These are phyloP conservation scores for Lamellibrachia columna DNA, from an alignment of 2,888 invertebrate species.

Conservation along the genomic window DNA sequence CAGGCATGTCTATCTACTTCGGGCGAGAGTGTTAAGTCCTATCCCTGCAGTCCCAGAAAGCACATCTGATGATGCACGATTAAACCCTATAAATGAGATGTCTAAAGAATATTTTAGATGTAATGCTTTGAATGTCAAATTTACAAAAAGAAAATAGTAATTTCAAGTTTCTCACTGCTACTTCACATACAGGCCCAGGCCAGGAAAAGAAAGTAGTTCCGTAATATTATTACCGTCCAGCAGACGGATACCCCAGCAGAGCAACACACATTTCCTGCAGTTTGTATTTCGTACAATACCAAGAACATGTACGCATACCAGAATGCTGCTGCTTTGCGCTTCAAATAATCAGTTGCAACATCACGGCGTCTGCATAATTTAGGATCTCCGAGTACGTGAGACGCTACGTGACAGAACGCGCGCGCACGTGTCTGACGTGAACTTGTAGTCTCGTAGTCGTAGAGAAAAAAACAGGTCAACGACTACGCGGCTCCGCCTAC, in stretches of 20 bases:
- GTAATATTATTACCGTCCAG: background rate
- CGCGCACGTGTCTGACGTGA: background rate
- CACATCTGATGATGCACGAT: too few relatives aligned
- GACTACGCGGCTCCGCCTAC: background rate
- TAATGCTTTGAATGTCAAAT: background rate
- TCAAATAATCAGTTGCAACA: background rate
- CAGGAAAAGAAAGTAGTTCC: background rate
- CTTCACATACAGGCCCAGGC: background rate
- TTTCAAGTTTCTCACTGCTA: background rate
- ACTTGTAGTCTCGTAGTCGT: background rate
- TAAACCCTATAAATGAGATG: background rate
- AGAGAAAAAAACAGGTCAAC: background rate
- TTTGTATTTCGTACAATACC: background rate
- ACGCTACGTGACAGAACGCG: conserved; percentile 16
- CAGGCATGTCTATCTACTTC: too few relatives aligned
- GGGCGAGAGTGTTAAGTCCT: too few relatives aligned
- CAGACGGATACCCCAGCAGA: background rate
- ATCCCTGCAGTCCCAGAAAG: too few relatives aligned
- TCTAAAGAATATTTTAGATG: background rate
- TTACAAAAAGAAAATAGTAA: background rate
- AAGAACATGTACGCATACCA: background rate
- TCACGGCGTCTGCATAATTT: background rate
- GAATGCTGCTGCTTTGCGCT: background rate
- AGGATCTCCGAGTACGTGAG: background rate
- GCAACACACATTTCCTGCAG: background rate